Percentiles rank a stretch among this genome's conserved stretches.
These are phyloP conservation scores for Chrysaora quinquecirrha DNA, from an alignment of 30 jellyfish, hydroid and myxozoan species.

Conservation along the genomic window DNA sequence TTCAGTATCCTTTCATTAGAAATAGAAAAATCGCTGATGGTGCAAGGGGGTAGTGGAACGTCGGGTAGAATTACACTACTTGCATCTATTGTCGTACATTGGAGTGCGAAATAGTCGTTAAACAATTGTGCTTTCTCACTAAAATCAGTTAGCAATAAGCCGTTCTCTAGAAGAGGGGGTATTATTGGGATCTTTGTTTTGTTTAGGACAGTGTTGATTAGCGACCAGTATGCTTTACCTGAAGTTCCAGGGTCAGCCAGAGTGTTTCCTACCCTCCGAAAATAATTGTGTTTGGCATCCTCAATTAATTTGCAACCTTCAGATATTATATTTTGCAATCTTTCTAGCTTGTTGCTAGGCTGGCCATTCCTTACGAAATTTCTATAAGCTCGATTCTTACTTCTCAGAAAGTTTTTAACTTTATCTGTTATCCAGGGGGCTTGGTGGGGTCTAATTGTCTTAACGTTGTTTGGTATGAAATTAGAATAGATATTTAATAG, in stretches of 20 bases:
- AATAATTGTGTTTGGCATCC: constrained; percentile 19
- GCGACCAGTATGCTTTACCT: constrained; percentile 33
- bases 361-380: constrained; percentile 29
- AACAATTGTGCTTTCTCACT: constrained; percentile 28
- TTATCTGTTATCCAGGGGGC: constrained; percentile 39
- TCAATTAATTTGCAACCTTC: neutral
- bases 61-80: constrained; percentile 7
- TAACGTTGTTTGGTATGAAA: constrained; percentile 18
- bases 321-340: constrained; percentile 7
- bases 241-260: constrained; percentile 19
- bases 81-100: constrained; percentile 13
- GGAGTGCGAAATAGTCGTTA: constrained; percentile 29
- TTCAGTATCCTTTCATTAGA: neutral
- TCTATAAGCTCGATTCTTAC: constrained; percentile 11
- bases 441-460: constrained; percentile 5
- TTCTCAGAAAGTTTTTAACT: constrained; percentile 8
- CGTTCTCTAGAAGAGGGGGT: constrained; percentile 29
- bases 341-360: neutral
- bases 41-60: too few species aligned
- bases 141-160: constrained; percentile 23
- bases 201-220: neutral
- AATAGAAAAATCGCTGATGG: too few species aligned
- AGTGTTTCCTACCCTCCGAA: constrained; percentile 20
- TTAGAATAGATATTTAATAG: too few species aligned
- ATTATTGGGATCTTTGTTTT: constrained; percentile 23